These are phyloP conservation scores for Dasypolia templi DNA, from an alignment of 2,888 invertebrate genomes.

Conservation along the genomic window DNA sequence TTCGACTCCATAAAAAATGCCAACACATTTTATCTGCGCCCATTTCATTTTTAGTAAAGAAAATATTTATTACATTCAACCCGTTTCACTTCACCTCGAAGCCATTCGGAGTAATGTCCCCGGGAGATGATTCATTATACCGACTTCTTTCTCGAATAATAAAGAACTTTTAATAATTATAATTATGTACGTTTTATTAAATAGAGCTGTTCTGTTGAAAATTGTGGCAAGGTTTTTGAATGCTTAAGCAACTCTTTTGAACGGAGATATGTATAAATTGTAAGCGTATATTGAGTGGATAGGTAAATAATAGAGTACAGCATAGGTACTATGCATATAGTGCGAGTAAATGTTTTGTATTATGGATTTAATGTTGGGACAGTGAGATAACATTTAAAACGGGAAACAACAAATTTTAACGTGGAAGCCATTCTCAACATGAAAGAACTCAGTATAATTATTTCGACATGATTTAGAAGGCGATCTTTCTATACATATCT, in stretches of 20 bases:
- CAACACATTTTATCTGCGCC: conserved; percentile 29
- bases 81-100: conserved; percentile 35
- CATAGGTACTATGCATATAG: too few species aligned
- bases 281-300: background rate
- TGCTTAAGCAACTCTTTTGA: background rate
- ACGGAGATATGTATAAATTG: background rate
- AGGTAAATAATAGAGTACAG: background rate
- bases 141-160: conserved; percentile 39
- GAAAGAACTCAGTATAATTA: background rate
- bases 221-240: conserved; percentile 21
- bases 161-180: conserved; percentile 28
- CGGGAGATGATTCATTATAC: conserved; percentile 44
- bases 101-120: conserved; percentile 19
- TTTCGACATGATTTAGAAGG: background rate
- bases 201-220: conserved; percentile 20
- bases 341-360: too few species aligned
- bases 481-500: background rate
- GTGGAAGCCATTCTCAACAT: background rate
- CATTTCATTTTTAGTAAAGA: conserved; percentile 27
- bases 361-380: background rate
- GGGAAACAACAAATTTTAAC: too few species aligned
- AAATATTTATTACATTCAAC: conserved; percentile 36
- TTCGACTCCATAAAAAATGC: conserved; percentile 9
- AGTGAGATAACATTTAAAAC: background rate
- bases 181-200: conserved; percentile 15